phyloP scores from a whole-genome alignment of 2,113 vertebrate species.

The Seriola dumerili region DNA sequence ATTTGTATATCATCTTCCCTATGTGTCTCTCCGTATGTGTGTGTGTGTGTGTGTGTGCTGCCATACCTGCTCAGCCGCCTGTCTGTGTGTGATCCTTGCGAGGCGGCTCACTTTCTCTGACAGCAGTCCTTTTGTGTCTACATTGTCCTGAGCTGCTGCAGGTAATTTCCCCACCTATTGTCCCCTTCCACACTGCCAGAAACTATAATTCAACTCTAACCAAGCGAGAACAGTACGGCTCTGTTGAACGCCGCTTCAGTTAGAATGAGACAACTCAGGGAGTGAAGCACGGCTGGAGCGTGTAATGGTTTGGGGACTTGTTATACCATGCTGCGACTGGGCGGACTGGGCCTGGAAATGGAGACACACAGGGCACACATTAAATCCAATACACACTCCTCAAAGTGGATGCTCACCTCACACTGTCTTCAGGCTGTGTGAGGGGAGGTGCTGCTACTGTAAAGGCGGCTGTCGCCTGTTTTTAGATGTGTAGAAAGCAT shows the following conservation, averaged over 20 bases:
- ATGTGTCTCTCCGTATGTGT: not conserved
- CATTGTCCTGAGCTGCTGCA: conserved; percentile 54
- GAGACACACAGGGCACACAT: not conserved
- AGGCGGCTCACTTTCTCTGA: conserved; percentile 40
- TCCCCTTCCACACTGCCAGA: conserved; percentile 47
- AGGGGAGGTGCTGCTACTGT: not conserved
- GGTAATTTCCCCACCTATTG: conserved; percentile 60
- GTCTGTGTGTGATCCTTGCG: not conserved
- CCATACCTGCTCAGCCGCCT: not conserved
- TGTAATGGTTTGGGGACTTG: conserved; percentile 38
- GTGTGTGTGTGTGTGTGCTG: not conserved
- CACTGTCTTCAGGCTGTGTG: not conserved
- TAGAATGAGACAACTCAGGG: conserved; percentile 21
- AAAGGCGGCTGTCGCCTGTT: not conserved
- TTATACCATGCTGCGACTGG: conserved; percentile 27
- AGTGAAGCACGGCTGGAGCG: conserved; percentile 19
- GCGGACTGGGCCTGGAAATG: conserved; percentile 10
- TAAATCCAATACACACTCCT: conserved; percentile 1
- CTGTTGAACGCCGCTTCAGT: conserved; percentile 14
- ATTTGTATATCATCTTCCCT: conserved; percentile 1
- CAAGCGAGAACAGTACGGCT: conserved; percentile 40
- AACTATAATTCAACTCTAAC: conserved; percentile 61
- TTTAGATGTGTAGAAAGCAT: not conserved
- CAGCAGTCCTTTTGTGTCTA: conserved; percentile 48
- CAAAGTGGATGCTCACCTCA: not conserved